Base-by-base conservation (phyloP, 2,888 invertebrate species). In the Trichogramma dendrolimi region DNA sequence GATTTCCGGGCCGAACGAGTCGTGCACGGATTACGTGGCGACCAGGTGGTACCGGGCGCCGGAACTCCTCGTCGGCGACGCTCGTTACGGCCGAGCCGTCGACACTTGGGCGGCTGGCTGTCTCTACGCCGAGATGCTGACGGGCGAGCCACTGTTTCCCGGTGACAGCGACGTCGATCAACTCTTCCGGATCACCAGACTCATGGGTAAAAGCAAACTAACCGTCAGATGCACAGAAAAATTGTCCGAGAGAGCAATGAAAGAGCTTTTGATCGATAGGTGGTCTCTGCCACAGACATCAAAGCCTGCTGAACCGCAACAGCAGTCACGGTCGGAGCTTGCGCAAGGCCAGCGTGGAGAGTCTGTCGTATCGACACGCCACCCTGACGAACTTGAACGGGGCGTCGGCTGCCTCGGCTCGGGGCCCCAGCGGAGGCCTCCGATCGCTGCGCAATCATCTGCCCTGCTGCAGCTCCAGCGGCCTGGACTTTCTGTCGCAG, bases 131-230 rank as follows among this genome's bases (percentile, higher is more conserved):
- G 94, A 94, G 81, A 91, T 94, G 89, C 81, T 92, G 80, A 90
- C 88, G 0, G 92, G 92, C 0, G 91, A 92, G 71, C 92, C 94
- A 0, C 78, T 94, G 56, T 93, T 93, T 79, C 92, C 94, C 0
- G 94, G 94, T 0, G 92, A 94, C 72, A 92, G 92, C 0, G 94
- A 94, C 76, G 90, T 94, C 59, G 94, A 94, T 76, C 94, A 94
- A 73, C 82, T 94, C 0, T 91, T 88, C 70, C 85, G 90, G 67
- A 93, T 94, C 66, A 88, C 90, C 47, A 89, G 87, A 79, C 83
- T 87, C 73, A 83, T 93, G 64, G 94, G 92, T 87, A 7, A 27
- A 27, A 49, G 62, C 52, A 4, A 7, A 5, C 27, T 8, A 5
- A 3, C 4, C 41, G 2, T 48, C 11, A 7, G 5, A 2, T 4